phyloP scores from a whole-genome alignment of 1,140 invertebrate species.

The Radopholus similis region DNA sequence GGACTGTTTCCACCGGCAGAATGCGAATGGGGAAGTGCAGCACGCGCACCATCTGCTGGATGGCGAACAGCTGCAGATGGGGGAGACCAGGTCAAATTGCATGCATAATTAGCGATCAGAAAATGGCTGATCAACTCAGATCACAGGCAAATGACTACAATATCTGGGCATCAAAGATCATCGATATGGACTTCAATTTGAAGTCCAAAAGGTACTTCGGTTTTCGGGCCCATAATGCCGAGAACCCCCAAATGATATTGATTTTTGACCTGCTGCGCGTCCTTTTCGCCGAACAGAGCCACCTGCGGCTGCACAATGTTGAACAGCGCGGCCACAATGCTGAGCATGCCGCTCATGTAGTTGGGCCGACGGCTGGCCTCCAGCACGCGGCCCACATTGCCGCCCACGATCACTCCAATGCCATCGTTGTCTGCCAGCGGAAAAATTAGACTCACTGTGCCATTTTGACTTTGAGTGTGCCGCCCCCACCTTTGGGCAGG shows the following conservation, averaged over 20 bases:
- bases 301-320: constrained; percentile 35
- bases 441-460: not conserved
- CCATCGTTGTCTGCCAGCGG: not conserved
- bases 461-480: not conserved
- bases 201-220: not conserved
- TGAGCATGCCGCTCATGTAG: constrained; percentile 30
- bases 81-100: not conserved
- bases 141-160: not conserved
- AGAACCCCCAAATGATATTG: not conserved
- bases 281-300: constrained; percentile 34
- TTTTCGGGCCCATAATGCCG: not conserved
- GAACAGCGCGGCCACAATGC: constrained; percentile 28
- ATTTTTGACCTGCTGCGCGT: constrained; percentile 37
- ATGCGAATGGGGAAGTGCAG: constrained; percentile 35
- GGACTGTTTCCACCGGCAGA: constrained; percentile 10
- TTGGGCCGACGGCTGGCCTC: constrained; percentile 18
- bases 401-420: not conserved
- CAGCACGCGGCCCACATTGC: not conserved
- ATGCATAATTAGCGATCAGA: not conserved
- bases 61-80: constrained; percentile 14
- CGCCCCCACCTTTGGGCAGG: not conserved
- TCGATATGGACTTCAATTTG: not conserved
- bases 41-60: constrained; percentile 22
- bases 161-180: constrained; percentile 5
- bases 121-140: not conserved